A percentile compares a stretch with the other conserved stretches of the same genome.
phyloP scores from a whole-genome alignment of 2,888 invertebrate genomes.

The Phytoseiulus persimilis region DNA sequence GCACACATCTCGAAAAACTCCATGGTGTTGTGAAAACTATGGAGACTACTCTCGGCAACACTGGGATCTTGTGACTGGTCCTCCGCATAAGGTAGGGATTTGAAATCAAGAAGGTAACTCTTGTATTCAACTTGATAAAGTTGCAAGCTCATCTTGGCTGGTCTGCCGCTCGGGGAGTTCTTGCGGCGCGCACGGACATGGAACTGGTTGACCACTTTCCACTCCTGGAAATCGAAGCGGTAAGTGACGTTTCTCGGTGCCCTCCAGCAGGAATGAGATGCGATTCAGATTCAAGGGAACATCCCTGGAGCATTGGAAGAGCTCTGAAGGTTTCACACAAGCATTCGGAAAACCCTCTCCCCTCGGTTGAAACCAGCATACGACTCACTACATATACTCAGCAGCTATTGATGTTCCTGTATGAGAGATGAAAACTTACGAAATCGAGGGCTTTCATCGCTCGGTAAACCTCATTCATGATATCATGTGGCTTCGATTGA shows the following conservation, averaged over 20 bases:
- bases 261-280: not conserved
- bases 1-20: constrained; percentile 99
- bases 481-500: constrained; percentile 97
- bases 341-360: too few relatives aligned
- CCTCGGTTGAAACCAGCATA: too few relatives aligned
- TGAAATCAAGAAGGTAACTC: constrained; percentile 93
- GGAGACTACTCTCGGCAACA: constrained; percentile 41
- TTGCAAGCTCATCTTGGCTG: constrained; percentile 87
- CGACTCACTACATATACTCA: too few relatives aligned
- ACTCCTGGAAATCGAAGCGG: constrained; percentile 63
- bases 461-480: constrained; percentile 98
- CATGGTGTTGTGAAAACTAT: constrained; percentile 75
- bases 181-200: constrained; percentile 89
- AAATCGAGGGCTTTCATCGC: constrained; percentile 97
- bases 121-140: constrained; percentile 98
- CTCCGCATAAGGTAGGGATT: constrained; percentile 61
- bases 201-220: constrained; percentile 95
- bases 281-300: not conserved
- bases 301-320: too few relatives aligned
- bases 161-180: constrained; percentile 68
- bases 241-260: not conserved
- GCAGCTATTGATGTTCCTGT: too few relatives aligned
- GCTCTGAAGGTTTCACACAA: too few relatives aligned
- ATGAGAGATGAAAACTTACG: constrained; percentile 58
- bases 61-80: constrained; percentile 45